A percentile compares a stretch with the other conserved stretches of the same genome.
Conservation (phyloP, 1,140 invertebrate species). For the Ceratoteleas bidentatus region DNA sequence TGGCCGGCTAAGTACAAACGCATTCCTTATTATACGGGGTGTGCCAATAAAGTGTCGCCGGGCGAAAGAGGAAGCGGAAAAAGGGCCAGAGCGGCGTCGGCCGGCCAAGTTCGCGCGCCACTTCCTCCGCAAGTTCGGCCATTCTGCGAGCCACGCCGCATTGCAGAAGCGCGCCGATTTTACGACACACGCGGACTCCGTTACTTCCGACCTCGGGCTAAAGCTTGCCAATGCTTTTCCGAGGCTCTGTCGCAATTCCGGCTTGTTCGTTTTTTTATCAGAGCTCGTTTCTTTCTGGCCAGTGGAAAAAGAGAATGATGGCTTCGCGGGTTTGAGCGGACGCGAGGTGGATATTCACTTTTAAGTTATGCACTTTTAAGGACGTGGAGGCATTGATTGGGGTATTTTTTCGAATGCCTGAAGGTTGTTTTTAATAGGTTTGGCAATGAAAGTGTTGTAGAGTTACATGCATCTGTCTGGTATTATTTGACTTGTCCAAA, state of each 20-base stretch:
- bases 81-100: conserved; percentile 42
- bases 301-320: no score
- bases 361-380: no score
- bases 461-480: no score
- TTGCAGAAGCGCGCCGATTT: conserved; percentile 49
- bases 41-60: conserved; percentile 74
- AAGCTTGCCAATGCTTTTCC: conserved; percentile 15
- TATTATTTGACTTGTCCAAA: no score
- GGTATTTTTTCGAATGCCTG: no score
- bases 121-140: conserved; percentile 48
- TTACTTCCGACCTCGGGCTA: conserved; percentile 24
- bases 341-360: no score
- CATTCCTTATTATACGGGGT: conserved; percentile 78
- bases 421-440: no score
- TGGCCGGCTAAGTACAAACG: conserved; percentile 78
- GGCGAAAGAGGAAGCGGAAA: conserved; percentile 44
- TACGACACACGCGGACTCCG: conserved; percentile 31
- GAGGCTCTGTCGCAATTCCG: conserved; percentile 20
- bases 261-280: not conserved
- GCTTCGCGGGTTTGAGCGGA: no score
- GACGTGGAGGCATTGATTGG: no score
- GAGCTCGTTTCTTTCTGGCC: no score
- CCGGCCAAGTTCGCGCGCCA: conserved; percentile 41
- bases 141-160: conserved; percentile 40
- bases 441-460: no score